Base-by-base conservation (phyloP, 2,113 vertebrate genomes). In the Coturnix japonica region DNA sequence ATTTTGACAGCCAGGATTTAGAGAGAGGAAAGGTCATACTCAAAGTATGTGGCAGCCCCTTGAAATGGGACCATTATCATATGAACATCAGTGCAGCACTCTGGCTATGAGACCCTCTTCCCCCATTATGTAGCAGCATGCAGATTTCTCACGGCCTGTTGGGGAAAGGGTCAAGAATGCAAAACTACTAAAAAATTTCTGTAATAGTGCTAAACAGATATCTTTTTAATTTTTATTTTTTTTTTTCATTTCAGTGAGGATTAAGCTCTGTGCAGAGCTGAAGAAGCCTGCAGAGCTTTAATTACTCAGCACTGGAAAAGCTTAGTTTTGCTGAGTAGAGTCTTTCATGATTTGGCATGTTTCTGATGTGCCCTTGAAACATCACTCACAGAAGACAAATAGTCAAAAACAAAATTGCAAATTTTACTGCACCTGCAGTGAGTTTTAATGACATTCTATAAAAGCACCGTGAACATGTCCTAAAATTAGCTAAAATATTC, bases 351-450 rank as follows among this genome's bases (percentile, higher is more conserved):
- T 46, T n/a, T 30, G 30, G 57, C 51, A 3, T 26, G 23, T 70
- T 76, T 81, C 71, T 84, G 7, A 11, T 56, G 11, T 23, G 93
- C 35, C 95, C 96, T 96, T 96, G 96, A 83, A 79, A 83, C 12
- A 8, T 51, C 13, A 35, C 3, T 94, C 63, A 51, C 3, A 18
- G 25, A 78, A 63, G 95, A 78, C 88, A 88, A 9, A 43, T 7
- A 61, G 76, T 46, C 35, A 87, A 88, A 86, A 93, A 82, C 84
- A 81, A 87, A 65, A 64, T 16, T 35, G 73, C 33, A 57, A 67
- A 49, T 96, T 95, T 92, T 86, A 94, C 81, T 90, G n/a, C 39
- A 85, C 89, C 95, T 94, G 89, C 94, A 88, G 92, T 83, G 95
- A 91, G 56, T 82, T 90, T 94, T 95, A 95, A 97, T 91, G 79